These are phyloP conservation scores for Ypsolopha scabrella DNA, from an alignment of 2,888 invertebrate genomes.

Conservation along the genomic window DNA sequence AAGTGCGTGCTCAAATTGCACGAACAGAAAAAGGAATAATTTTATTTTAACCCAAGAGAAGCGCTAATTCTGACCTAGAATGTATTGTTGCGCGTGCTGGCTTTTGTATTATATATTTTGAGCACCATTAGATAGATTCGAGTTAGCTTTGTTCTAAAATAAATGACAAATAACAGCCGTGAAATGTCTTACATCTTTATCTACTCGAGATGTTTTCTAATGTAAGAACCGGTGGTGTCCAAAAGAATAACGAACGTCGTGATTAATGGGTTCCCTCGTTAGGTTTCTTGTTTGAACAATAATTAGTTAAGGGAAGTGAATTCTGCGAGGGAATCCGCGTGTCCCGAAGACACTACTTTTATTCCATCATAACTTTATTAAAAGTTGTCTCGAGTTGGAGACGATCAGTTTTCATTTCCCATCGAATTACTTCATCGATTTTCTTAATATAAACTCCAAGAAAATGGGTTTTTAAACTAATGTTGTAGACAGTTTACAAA, in stretches of 20 bases:
- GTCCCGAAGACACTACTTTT: constrained; percentile 10
- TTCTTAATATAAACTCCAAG: constrained; percentile 15
- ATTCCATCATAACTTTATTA: constrained; percentile 48
- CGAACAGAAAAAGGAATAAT: background rate
- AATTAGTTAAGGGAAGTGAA: constrained; percentile 42
- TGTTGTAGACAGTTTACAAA: background rate
- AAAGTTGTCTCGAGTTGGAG: constrained; percentile 63
- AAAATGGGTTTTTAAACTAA: background rate
- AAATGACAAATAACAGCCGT: too few relatives aligned
- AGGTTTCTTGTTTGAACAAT: constrained; percentile 48
- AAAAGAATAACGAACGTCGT: constrained; percentile 19
- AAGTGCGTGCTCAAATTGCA: background rate
- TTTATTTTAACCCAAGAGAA: background rate
- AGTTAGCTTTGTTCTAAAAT: too few relatives aligned
- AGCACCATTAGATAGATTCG: too few relatives aligned
- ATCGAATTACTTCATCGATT: too few relatives aligned
- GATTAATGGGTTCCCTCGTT: constrained; percentile 45
- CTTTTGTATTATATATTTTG: too few relatives aligned
- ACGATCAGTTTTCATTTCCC: constrained; percentile 65
- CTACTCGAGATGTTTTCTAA: too few relatives aligned
- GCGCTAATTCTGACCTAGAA: background rate
- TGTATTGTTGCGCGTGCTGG: too few relatives aligned
- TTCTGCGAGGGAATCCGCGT: constrained; percentile 36
- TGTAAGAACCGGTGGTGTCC: constrained; percentile 14
- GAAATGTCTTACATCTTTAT: too few relatives aligned